phyloP scores from a whole-genome alignment of 1,140 invertebrate species.

The Anthonomus grandis region DNA sequence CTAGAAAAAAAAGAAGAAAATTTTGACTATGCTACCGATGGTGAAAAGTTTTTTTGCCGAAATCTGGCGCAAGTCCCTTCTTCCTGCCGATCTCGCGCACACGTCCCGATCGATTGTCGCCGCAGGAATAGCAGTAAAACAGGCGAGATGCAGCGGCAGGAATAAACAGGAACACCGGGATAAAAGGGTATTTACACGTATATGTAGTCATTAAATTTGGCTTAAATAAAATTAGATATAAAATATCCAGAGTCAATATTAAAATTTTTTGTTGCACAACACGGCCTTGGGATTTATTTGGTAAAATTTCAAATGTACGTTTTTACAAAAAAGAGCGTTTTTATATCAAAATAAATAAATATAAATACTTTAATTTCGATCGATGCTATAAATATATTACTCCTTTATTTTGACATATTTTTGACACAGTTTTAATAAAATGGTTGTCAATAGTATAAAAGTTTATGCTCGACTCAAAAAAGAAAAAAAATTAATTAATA shows the following conservation, averaged over 20 bases:
- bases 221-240: neutral
- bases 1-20: neutral
- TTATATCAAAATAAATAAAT: too few species aligned
- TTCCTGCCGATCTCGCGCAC: constrained; percentile 20
- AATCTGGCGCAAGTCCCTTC: constrained; percentile 27
- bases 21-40: neutral
- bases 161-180: neutral
- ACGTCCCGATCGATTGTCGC: constrained; percentile 31
- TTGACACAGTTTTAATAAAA: constrained; percentile 30
- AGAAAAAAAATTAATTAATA: constrained; percentile 36
- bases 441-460: constrained; percentile 50
- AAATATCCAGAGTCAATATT: neutral
- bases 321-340: too few species aligned
- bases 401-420: too few species aligned
- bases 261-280: too few species aligned
- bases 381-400: too few species aligned
- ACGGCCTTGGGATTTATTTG: too few species aligned
- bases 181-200: neutral
- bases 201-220: neutral
- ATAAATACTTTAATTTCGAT: too few species aligned
- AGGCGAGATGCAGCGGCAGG: constrained; percentile 17
- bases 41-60: constrained; percentile 10
- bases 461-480: constrained; percentile 49
- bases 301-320: too few species aligned
- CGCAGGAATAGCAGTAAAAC: constrained; percentile 19